A percentile compares a stretch with the other conserved stretches of the same genome.
phyloP scores from a whole-genome alignment of 2,797 vertebrate species.

The Amphiprion clarkii region DNA sequence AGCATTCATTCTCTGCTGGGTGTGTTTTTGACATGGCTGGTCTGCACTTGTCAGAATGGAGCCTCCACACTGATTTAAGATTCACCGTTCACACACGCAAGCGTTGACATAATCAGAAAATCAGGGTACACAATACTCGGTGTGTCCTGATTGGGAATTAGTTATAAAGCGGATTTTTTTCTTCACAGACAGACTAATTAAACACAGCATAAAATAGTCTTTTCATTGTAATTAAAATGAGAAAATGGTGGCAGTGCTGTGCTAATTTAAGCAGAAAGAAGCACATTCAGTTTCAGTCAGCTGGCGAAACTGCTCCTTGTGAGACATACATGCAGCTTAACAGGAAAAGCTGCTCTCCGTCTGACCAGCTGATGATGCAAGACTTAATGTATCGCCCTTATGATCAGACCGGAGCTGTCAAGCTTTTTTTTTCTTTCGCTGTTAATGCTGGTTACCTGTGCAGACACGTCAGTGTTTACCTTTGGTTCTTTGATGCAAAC shows the following conservation, averaged over 20 bases:
- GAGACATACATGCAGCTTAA: not conserved
- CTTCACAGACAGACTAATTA: not conserved
- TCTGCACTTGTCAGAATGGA: conserved; percentile 62
- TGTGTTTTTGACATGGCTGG: conserved; percentile 56
- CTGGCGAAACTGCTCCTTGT: not conserved
- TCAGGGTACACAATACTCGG: too few relatives aligned
- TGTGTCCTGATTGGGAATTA: not conserved
- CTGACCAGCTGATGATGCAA: conserved; percentile 47
- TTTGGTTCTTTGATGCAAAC: not conserved
- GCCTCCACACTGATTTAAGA: conserved; percentile 12
- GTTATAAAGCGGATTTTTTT: not conserved
- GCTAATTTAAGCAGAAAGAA: not conserved
- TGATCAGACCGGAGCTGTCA: not conserved
- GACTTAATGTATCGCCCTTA: not conserved
- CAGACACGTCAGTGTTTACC: not conserved
- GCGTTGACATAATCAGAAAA: not conserved
- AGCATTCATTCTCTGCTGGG: conserved; percentile 38
- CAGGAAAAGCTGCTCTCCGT: conserved; percentile 42
- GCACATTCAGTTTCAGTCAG: not conserved
- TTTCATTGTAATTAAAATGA: not conserved
- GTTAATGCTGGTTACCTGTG: not conserved
- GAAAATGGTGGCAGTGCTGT: too few relatives aligned
- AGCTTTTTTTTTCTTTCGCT: rapidly evolving
- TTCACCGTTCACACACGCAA: conserved; percentile 1
- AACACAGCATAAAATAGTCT: not conserved